Evolutionary conservation across 2,113 vertebrate genomes (phyloP).

Genomic region (Neomonachus schauinslandi): DNA sequence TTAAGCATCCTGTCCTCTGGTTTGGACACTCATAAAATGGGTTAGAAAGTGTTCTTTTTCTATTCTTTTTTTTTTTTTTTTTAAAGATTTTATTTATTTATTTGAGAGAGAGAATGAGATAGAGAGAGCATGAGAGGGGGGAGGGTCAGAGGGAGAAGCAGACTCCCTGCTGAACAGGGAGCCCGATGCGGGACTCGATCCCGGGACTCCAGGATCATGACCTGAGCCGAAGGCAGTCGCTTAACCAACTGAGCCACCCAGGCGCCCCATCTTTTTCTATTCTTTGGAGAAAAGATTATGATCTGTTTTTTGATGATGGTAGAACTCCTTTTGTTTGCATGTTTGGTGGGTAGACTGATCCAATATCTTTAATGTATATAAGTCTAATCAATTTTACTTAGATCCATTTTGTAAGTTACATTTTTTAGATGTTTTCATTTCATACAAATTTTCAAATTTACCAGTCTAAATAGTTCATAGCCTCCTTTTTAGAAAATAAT

Average conservation of each 20-base stretch:
- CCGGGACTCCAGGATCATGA: no score
- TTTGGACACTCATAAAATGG: background rate
- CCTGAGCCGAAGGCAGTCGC: no score
- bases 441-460: background rate
- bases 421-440: background rate
- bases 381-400: background rate
- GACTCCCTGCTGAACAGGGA: no score
- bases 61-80: no score
- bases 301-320: background rate
- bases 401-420: background rate
- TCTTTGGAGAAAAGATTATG: background rate
- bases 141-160: no score
- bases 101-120: no score
- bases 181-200: no score
- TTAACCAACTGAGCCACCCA: no score
- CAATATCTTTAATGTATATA: background rate
- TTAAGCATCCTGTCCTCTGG: background rate
- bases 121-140: no score
- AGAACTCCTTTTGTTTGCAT: background rate
- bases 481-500: background rate
- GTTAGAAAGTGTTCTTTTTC: no score
- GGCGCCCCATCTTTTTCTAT: background rate
- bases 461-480: background rate
- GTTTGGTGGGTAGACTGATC: background rate
- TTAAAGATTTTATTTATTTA: no score